Base-by-base conservation (phyloP, 92 coral and sea anemone genomes). In the Actinernus sp. region DNA sequence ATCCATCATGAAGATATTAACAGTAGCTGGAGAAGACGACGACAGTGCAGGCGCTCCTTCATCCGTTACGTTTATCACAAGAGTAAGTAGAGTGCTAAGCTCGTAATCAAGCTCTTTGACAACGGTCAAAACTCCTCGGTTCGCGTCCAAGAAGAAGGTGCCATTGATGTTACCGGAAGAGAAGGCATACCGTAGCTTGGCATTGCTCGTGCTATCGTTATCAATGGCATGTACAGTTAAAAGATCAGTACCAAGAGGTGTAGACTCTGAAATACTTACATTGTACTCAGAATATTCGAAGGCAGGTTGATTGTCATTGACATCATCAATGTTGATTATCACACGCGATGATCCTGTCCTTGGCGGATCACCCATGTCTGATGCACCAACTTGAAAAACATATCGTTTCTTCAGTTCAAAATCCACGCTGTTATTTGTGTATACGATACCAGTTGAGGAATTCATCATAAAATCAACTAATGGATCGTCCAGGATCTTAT, bases 271-370 rank as follows among this genome's bases (percentile, higher is more conserved):
- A 6, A 82, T 23, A 14, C 85, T 75, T 30, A 82, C 51, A 58
- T 43, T 65, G 23, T 74, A 74, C 19, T 25, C 11, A 14, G 41
- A n/a, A 10, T 72, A 71, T 21, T 47, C 17, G 31, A 82, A 76
- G 18, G 41, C 49, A 14, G 88, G 88, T 0, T 30, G 56, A 77
- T 82, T 82, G 30, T 82, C 88, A 59, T 82, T 82, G 45, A 57
- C 52, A 39, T 82, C 88, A 3, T 48, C 43, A 16, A 82, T 34
- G n/a, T 33, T 45, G 26, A 82, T 41, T 27, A 50, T 32, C 34
- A 82, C 77, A 1, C 54, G 34, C 4, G 88, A 29, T 12, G 81
- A 44, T 39, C 71, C 83, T 40, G 49, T 10, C 1, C 71, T 69
- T 13, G 84, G 73, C 18, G 55, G 32, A 1, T 19, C 14, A 14